phyloP scores from a whole-genome alignment of 2,888 invertebrate species.

The Drosophila ochracea region DNA sequence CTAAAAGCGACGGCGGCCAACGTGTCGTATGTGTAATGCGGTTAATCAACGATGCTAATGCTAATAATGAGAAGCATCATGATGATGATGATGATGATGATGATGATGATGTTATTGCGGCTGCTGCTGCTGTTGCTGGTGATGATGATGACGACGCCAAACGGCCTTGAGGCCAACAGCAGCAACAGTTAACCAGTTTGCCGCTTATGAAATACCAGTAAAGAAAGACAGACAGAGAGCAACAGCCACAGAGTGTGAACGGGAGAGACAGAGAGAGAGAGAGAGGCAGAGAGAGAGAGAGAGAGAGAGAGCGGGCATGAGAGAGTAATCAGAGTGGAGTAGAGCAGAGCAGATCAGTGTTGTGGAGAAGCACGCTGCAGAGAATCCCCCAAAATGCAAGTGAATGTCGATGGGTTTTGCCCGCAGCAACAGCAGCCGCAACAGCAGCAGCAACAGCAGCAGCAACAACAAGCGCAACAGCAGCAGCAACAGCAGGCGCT shows the following conservation, averaged over 20 bases:
- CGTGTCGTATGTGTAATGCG: constrained; percentile 77
- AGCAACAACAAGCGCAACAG: not conserved
- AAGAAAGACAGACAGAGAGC: constrained; percentile 41
- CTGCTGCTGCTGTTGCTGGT: constrained; percentile 21
- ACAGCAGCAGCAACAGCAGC: not conserved
- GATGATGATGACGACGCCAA: constrained; percentile 39
- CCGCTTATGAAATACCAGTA: constrained; percentile 68
- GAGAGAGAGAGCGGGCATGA: constrained; percentile 7
- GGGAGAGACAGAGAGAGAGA: constrained; percentile 14
- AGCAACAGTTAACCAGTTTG: constrained; percentile 66
- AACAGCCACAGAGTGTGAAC: constrained; percentile 2
- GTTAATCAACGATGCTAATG: constrained; percentile 66
- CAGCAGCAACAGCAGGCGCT: not conserved
- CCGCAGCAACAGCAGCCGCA: constrained; percentile 3
- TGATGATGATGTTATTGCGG: constrained; percentile 6
- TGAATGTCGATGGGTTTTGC: constrained; percentile 68
- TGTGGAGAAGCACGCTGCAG: constrained; percentile 21
- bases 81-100: constrained; percentile 10
- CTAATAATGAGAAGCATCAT: constrained; percentile 14
- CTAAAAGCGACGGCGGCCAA: constrained; percentile 59
- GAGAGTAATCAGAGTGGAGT: constrained; percentile 13
- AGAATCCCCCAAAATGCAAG: constrained; percentile 76
- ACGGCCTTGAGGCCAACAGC: constrained; percentile 77
- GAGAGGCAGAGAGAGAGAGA: constrained; percentile 12
- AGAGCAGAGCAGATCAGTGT: constrained; percentile 18